Percentiles rank a stretch among this genome's conserved stretches.
These are phyloP conservation scores for Lamellibrachia columna DNA, from an alignment of 2,888 invertebrate genomes.

Conservation along the genomic window DNA sequence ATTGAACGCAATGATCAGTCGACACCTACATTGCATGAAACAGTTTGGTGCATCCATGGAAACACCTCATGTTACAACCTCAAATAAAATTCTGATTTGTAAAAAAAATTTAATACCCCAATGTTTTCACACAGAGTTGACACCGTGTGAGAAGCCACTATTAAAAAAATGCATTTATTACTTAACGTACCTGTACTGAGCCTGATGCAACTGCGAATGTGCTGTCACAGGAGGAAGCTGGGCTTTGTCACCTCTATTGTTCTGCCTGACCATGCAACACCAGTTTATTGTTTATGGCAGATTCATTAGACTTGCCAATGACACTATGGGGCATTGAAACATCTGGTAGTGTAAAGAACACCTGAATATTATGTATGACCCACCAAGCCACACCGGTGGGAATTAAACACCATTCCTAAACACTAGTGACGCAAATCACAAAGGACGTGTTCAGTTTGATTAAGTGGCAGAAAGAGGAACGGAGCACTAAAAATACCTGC, in stretches of 20 bases:
- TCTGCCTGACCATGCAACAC: background rate
- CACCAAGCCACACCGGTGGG: background rate
- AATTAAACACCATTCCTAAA: background rate
- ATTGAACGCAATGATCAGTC: background rate
- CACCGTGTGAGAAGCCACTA: background rate
- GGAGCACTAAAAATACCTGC: background rate
- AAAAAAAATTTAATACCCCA: background rate
- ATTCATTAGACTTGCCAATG: constrained; percentile 1
- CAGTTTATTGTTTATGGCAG: background rate
- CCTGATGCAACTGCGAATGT: background rate
- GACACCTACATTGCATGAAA: background rate
- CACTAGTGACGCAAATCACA: background rate
- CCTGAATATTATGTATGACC: background rate
- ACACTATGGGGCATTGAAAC: background rate
- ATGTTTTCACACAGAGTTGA: constrained; percentile 3
- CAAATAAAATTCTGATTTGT: background rate
- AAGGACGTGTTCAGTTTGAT: background rate
- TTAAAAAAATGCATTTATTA: background rate
- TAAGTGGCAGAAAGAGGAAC: background rate
- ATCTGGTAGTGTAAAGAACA: background rate
- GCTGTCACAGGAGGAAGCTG: background rate
- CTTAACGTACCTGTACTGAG: background rate
- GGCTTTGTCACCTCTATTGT: background rate
- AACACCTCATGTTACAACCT: background rate
- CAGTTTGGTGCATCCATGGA: background rate